Evolutionary conservation across 1,140 invertebrate genomes (phyloP), one percentile per base, ranked within the genome.

Genomic region (Chrysopa pallens): DNA sequence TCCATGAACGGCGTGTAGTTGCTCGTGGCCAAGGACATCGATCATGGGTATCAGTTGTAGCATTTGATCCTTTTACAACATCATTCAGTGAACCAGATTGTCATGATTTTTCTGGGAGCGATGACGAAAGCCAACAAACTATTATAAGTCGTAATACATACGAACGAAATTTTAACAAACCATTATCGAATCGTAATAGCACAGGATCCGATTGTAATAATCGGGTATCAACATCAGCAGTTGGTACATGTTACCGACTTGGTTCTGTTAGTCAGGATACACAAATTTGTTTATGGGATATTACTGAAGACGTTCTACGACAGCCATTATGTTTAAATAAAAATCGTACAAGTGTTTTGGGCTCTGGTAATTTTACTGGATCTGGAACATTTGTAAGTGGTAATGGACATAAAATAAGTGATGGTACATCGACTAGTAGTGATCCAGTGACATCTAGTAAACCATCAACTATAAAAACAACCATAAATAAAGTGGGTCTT

Each of bases 181-280:
- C 36, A 2, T 42, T 38, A 43, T 53, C 54, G 36, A 40, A 52
- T 14, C 54, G 62, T 23, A 62, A 62, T 0, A 66, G 64, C 37
- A 57, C 68, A 39, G 59, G 65, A 27, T 73, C 72, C 3, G 70
- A 70, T 52, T 53, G 59, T 6, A 42, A 58, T 59, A 42, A 56
- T 51, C 52, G 36, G 47, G 46, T 57, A 44, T 51, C 52, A 39
- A 53, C 67, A 49, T 66, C 64, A 44, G 72, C 67, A 38, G 47
- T 59, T 38, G 65, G 72, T 13, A 76, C 72, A 0, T 81, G 80
- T 56, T 95, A 94, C 61, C 70, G 91, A 44, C 70, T 97, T 46
- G 92, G 90, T n/a, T 92, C 90, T 46, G 91, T 98, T 1, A 93
- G 93, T 12, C 93, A 98, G 62, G 95, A 99, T 64, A 98, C 94